Conservation (phyloP, 2,113 vertebrate species). For the Notarius quadriscutis region DNA sequence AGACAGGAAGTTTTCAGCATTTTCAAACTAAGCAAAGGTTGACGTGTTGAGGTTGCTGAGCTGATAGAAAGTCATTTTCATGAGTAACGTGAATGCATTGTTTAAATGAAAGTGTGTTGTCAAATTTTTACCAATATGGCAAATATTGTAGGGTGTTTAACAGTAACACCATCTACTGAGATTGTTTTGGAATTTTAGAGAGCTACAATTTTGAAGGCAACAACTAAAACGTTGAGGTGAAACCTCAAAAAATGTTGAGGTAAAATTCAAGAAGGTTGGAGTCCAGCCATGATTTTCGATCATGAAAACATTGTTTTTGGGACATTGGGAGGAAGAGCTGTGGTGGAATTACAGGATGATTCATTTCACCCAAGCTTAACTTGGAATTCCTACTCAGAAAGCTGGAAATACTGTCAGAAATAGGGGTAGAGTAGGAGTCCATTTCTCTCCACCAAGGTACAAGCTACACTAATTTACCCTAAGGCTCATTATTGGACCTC, state of each 20-base stretch:
- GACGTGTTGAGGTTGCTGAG: background rate
- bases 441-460: no score
- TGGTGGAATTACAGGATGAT: background rate
- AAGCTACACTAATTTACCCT: no score
- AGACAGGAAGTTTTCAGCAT: background rate
- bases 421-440: no score
- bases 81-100: background rate
- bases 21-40: background rate
- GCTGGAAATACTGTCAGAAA: no score
- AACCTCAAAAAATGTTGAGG: background rate
- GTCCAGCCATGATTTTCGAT: background rate
- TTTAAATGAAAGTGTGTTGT: background rate
- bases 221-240: no score
- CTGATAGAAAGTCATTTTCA: background rate
- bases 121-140: background rate
- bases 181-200: background rate
- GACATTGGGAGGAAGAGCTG: background rate
- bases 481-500: no score
- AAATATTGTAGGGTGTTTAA: background rate
- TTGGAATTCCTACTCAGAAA: background rate
- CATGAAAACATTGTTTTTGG: background rate
- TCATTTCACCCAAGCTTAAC: background rate
- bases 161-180: background rate
- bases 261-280: background rate
- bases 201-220: background rate